Evolutionary conservation across 2,797 vertebrate genomes (phyloP).

Genomic region (Octomys mimax): DNA sequence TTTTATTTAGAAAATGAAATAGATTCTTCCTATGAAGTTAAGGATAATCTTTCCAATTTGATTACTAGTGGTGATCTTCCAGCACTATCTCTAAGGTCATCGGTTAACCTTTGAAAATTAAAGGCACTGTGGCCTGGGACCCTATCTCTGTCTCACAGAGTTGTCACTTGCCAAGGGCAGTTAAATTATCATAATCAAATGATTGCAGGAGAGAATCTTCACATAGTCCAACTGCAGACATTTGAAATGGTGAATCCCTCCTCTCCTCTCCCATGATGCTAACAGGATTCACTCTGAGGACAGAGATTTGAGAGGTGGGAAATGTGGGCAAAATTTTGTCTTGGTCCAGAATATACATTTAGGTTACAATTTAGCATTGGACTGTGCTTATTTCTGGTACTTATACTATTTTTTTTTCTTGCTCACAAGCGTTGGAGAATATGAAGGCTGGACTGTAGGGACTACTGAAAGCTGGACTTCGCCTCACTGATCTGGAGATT

Average conservation of each 20-base stretch:
- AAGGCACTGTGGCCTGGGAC: background rate
- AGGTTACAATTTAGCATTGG: background rate
- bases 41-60: conserved; percentile 60
- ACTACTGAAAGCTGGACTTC: background rate
- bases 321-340: background rate
- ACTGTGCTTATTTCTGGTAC: background rate
- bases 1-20: conserved; percentile 69
- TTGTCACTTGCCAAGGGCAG: background rate
- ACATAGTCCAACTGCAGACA: background rate
- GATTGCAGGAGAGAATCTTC: background rate
- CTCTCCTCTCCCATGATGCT: background rate
- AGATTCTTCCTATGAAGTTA: conserved; percentile 52
- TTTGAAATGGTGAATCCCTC: background rate
- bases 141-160: conserved; percentile 40
- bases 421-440: background rate
- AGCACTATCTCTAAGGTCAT: background rate
- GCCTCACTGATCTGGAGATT: background rate
- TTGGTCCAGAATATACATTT: background rate
- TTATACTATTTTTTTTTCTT: background rate
- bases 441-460: background rate
- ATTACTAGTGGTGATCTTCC: conserved; percentile 39
- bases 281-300: background rate
- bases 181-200: background rate
- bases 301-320: background rate
- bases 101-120: conserved; percentile 1